Base-by-base conservation (phyloP, 2,113 vertebrate species). In the Tricholaema leucomelas region DNA sequence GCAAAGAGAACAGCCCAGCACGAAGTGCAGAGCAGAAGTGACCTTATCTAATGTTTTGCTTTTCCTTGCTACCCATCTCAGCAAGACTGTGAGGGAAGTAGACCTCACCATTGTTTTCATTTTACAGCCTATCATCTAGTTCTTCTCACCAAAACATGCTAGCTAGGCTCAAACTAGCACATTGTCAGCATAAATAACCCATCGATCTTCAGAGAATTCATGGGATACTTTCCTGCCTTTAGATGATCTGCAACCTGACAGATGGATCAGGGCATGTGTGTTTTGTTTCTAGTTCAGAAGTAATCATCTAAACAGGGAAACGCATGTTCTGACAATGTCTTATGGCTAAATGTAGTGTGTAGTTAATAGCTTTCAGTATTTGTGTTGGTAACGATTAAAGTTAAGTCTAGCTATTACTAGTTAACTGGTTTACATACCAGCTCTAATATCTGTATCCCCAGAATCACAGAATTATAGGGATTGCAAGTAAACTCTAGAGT, bases 211-310 rank as follows among this genome's bases (percentile, higher is more conserved):
- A 36, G 54, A 61, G n/a, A 14, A 12, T 27, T 42, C 3, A 0
- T 38, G 48, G 20, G 56, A 3, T 61, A 44, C 50, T 81, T 73
- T 70, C 31, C 82, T 70, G 19, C 54, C 38, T 71, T 77, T 35
- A 24, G 20, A 12, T 6, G 16, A 61, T 93, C 50, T 74, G 10
- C 24, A 63, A 0, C n/a, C 35, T 61, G 42, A 46, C 8, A 35
- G 50, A 38, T 6, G 8, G 46, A 44, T 59, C 0, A 0, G 40
- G 30, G 42, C 20, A n/a, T 30, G 72, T 65, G 10, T 21, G 38
- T 86, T 79, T 81, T 86, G 17, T 56, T 81, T 75, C 35, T 54
- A 44, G 13, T 10, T 18, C 48, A 71, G 13, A 74, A 48, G 44
- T 71, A 70, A 77, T 77, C 14, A 15, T 30, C 24, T 52, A 16